Percentiles rank a stretch among this genome's conserved stretches.
Conservation (phyloP, 2,888 invertebrate species). For the Yponomeuta evonymella region DNA sequence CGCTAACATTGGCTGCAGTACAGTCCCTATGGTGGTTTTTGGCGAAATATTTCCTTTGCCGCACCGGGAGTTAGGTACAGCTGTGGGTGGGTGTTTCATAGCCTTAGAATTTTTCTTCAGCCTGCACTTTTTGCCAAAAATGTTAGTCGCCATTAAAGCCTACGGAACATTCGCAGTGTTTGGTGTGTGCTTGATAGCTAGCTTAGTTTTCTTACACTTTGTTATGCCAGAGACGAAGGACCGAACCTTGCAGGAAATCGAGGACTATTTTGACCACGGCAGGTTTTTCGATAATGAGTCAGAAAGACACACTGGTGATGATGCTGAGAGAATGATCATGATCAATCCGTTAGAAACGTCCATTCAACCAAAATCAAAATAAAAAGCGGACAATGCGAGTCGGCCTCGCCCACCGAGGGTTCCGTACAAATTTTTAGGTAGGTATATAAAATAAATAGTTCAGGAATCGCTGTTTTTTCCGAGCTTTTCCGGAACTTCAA, state of each 20-base stretch:
- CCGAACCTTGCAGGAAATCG: slow-evolving; percentile 20
- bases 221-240: slow-evolving; percentile 19
- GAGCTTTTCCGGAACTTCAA: too few species aligned
- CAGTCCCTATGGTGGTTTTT: slow-evolving; percentile 47
- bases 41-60: slow-evolving; percentile 53
- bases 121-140: neutral
- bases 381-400: too few species aligned
- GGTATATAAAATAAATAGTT: too few species aligned
- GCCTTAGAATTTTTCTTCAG: slow-evolving; percentile 24
- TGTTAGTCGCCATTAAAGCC: neutral
- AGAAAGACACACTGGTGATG: too few species aligned
- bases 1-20: slow-evolving; percentile 49
- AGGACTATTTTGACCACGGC: slow-evolving; percentile 23
- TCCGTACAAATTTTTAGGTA: too few species aligned
- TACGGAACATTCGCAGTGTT: slow-evolving; percentile 17
- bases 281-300: slow-evolving; percentile 7
- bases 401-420: too few species aligned
- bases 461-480: too few species aligned
- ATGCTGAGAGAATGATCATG: too few species aligned
- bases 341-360: too few species aligned
- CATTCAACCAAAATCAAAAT: too few species aligned
- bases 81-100: slow-evolving; percentile 34
- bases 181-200: slow-evolving; percentile 22
- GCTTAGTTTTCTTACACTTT: slow-evolving; percentile 30
- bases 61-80: slow-evolving; percentile 42